Percentiles rank a stretch among this genome's conserved stretches.
phyloP scores from a whole-genome alignment of 2,888 invertebrate species.

The Pseudococcus viburni region DNA sequence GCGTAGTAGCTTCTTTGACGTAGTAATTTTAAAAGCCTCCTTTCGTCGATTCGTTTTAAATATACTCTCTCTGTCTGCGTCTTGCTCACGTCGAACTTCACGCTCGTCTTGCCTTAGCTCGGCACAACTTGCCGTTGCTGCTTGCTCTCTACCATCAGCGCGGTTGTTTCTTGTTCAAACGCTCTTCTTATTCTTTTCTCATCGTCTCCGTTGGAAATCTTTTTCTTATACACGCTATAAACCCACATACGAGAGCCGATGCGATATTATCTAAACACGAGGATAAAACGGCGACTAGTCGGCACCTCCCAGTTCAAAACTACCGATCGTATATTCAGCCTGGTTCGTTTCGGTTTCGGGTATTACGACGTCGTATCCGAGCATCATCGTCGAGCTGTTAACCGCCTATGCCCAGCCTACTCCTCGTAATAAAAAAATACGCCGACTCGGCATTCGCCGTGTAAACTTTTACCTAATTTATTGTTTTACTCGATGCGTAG shows the following conservation, averaged over 20 bases:
- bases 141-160: not conserved
- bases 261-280: not conserved
- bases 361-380: not conserved
- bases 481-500: slow-evolving; percentile 14
- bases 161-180: not conserved
- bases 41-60: slow-evolving; percentile 12
- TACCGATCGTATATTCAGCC: not conserved
- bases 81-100: not conserved
- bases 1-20: slow-evolving; percentile 5
- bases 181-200: not conserved
- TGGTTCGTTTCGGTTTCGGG: not conserved
- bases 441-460: slow-evolving; percentile 6
- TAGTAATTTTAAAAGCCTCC: not conserved
- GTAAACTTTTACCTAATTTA: slow-evolving; percentile 14
- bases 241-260: not conserved
- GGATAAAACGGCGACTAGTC: slow-evolving; percentile 7
- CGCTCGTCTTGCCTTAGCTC: not conserved
- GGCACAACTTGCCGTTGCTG: not conserved
- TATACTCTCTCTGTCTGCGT: not conserved
- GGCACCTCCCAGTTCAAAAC: slow-evolving; percentile 8
- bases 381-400: slow-evolving; percentile 4
- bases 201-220: not conserved
- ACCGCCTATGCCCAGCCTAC: not conserved
- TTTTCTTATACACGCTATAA: not conserved
- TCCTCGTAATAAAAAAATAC: not conserved